Conservation (phyloP, 2,113 vertebrate species). For the Brachyhypopomus gauderio region DNA sequence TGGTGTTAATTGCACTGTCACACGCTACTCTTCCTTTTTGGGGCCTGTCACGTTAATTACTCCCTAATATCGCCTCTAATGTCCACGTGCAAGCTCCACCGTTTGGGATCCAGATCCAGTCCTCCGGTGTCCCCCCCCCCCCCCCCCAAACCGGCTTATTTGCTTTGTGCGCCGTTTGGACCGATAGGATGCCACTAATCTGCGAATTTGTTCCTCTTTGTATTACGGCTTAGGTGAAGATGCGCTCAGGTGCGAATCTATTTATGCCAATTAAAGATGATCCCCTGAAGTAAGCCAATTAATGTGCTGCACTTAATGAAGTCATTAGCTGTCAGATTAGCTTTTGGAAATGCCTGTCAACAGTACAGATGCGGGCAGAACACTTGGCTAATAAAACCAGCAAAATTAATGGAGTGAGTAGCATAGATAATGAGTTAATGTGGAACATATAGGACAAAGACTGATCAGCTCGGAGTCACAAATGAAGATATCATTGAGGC, state of each 20-base stretch:
- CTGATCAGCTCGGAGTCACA: constrained; percentile 80
- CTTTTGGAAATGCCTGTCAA: constrained; percentile 88
- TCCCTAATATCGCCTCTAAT: constrained; percentile 64
- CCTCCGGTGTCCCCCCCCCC: no score
- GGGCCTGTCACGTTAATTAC: constrained; percentile 73
- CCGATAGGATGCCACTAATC: not conserved
- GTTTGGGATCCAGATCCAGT: no score
- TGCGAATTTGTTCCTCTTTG: constrained; percentile 53
- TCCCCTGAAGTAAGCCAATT: constrained; percentile 95
- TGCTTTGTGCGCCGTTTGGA: not conserved
- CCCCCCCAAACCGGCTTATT: not conserved
- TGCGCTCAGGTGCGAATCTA: constrained; percentile 94
- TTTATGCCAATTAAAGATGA: constrained; percentile 96
- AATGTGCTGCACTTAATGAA: constrained; percentile 92
- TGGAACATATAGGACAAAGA: constrained; percentile 88
- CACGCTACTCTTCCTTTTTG: constrained; percentile 75
- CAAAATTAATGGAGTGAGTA: constrained; percentile 94
- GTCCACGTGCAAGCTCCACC: constrained; percentile 57
- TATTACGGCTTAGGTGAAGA: constrained; percentile 72
- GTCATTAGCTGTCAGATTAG: constrained; percentile 98
- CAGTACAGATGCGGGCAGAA: constrained; percentile 78
- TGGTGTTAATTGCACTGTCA: constrained; percentile 77
- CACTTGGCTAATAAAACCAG: constrained; percentile 91
- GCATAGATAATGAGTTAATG: constrained; percentile 96
- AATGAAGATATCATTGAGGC: constrained; percentile 87